These are phyloP conservation scores for Myxocyprinus asiaticus DNA, from an alignment of 2,113 vertebrate species.

Conservation along the genomic window DNA sequence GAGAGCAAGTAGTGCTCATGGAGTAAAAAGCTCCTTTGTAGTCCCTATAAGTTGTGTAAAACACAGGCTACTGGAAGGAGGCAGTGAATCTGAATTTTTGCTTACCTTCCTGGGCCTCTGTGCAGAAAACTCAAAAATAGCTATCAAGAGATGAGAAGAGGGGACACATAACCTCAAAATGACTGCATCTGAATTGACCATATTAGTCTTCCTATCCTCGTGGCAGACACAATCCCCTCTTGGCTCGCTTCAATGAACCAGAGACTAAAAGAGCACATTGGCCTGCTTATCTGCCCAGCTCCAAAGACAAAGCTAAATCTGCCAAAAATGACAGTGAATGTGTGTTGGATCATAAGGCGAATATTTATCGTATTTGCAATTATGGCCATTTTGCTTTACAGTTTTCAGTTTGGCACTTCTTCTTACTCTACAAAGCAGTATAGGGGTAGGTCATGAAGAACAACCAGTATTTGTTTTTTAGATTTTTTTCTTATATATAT, in stretches of 20 bases:
- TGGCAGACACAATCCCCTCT: slow-evolving; percentile 34
- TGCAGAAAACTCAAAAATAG: slow-evolving; percentile 44
- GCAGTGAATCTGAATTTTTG: slow-evolving; percentile 46
- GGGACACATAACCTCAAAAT: slow-evolving; percentile 52
- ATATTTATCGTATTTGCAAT: too few species aligned
- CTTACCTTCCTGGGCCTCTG: slow-evolving; percentile 54
- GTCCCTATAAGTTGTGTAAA: slow-evolving; percentile 24
- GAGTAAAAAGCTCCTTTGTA: slow-evolving; percentile 53
- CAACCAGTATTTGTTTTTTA: too few species aligned
- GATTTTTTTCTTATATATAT: too few species aligned
- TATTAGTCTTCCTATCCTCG: slow-evolving; percentile 61
- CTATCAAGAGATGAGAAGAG: slow-evolving; percentile 54
- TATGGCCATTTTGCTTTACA: too few species aligned
- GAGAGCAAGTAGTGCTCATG: slow-evolving; percentile 15
- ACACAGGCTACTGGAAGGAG: slow-evolving; percentile 34
- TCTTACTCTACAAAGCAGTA: too few species aligned
- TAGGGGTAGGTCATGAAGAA: too few species aligned
- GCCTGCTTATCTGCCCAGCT: neutral
- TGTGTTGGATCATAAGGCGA: too few species aligned
- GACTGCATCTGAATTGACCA: slow-evolving; percentile 62
- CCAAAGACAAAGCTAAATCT: neutral
- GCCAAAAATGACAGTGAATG: neutral
- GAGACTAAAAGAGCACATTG: slow-evolving; percentile 2
- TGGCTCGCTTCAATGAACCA: slow-evolving; percentile 44
- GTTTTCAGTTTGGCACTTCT: too few species aligned